These are phyloP conservation scores for Caenorhabditis becei DNA, from an alignment of 2,888 invertebrate species.

Conservation along the genomic window DNA sequence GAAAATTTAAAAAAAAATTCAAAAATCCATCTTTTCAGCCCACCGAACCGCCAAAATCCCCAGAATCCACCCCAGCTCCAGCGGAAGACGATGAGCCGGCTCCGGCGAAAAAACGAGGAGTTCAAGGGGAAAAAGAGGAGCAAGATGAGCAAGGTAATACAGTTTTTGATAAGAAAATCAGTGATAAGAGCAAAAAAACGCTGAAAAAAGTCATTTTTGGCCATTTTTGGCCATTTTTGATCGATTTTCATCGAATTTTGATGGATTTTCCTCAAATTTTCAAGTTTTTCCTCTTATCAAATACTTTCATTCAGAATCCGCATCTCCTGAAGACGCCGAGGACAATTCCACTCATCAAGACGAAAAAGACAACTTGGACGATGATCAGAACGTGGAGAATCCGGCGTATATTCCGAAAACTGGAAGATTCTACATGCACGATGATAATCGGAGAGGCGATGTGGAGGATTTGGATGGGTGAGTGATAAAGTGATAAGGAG, in stretches of 20 bases:
- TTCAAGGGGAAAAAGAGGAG: constrained; percentile 1
- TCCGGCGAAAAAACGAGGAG: constrained; percentile 33
- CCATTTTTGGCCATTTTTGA: neutral
- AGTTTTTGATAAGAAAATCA: neutral
- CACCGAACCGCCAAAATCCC: neutral
- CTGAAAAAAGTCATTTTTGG: neutral
- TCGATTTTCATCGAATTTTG: too few species aligned
- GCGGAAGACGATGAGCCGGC: constrained; percentile 31
- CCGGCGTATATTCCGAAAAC: constrained; percentile 63
- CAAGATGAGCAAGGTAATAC: neutral
- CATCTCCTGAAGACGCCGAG: too few species aligned
- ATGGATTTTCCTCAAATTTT: too few species aligned
- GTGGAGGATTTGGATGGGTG: constrained; percentile 16
- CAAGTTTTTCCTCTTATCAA: too few species aligned
- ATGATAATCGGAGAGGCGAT: constrained; percentile 55
- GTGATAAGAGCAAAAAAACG: neutral
- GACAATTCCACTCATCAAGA: too few species aligned
- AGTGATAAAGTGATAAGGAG: neutral
- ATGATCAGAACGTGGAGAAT: constrained; percentile 63
- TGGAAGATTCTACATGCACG: constrained; percentile 63
- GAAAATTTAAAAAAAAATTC: too few species aligned
- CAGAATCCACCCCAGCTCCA: neutral
- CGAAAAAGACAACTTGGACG: constrained; percentile 43
- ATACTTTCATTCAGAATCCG: too few species aligned
- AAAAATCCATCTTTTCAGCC: constrained; percentile 12